Evolutionary conservation across 2,888 invertebrate genomes (phyloP), one percentile per base, ranked within the genome.

Genomic region (Saturnia pavonia): DNA sequence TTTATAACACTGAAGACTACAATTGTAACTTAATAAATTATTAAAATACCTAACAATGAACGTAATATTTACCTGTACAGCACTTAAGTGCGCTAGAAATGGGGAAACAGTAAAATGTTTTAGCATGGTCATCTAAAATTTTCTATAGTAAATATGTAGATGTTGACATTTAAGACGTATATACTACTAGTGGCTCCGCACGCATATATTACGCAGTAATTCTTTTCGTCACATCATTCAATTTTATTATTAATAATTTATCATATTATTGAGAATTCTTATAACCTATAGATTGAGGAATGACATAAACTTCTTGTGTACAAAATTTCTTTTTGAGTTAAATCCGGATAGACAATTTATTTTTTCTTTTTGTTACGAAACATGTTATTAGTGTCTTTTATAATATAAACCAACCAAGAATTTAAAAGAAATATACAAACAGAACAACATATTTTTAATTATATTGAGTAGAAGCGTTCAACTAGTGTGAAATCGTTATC

Each of bases 11-110:
- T 27, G 9, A 7, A 63, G 9, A 3, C 19, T 42, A 57, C 40
- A 51, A n/a, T 11, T 54, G 9, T 54, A 43, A 48, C 11, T 48
- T 57, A 7, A 27, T 19, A 70, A 57, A 42, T 66, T 70, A 66
- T 70, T 67, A 70, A 34, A 42, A 48, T 71, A 71, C 71, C 71
- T 71, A 68, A 51, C 71, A 51, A 71, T 48, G 51, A 71, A 71
- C 51, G 68, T 71, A 65, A 91, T 91, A 92, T 88, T 93, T 94
- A 93, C 93, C 93, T 93, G 91, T 74, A 81, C 81, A 84, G 92
- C 92, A 92, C 89, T 82, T 88, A 90, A 91, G 92, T 92, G 92
- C 91, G 93, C 92, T 94, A 93, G 89, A 91, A 91, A 88, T 88
- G 82, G 86, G 91, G 88, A 91, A 92, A 92, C 80, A 86, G 76